Base-by-base conservation (phyloP, 2,888 invertebrate species). In the Mongoloraphidia duomilia region DNA sequence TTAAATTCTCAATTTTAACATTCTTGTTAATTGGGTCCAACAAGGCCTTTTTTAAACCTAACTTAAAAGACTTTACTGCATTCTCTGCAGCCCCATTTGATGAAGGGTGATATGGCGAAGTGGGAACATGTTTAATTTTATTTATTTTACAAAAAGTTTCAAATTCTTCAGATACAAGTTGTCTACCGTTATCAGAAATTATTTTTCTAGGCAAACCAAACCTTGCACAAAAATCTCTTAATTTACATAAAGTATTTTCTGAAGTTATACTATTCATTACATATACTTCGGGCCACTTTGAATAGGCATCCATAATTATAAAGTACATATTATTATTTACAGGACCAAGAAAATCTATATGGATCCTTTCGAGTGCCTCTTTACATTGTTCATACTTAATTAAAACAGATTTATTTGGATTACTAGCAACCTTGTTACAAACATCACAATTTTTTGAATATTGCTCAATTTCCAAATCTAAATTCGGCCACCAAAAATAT, bases 61-160 rank as follows among this genome's bases (percentile, higher is more conserved):
- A 50, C 53, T 56, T 54, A 14, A 50, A 17, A 9, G 46, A 52
- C 51, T 56, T 55, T 34, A 56, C 56, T 3, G 52, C 34, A 44
- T 55, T 55, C 47, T 57, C 56, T 2, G 54, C 56, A 9, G 54
- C 51, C 3, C 55, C 54, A 49, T 57, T 55, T 9, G 55, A 53
- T 34, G 46, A n/a, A 14, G 50, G 52, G 41, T 51, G 45, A 49
- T 46, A 52, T 9, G 52, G 55, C 12, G 56, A 43, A 34, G 47
- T 41, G 8, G 48, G 52, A 34, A 56, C 41, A 41, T 55, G 54
- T 2, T 36, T 38, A 36, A 56, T 51, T 26, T 38, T 43, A 49
- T 55, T 55, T 34, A 35, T 50, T 8, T 39, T 43, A 33, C 52
- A 46, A 50, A 55, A 54, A n/a, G 17, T 36, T 46, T 54, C 14